Evolutionary conservation across 2,797 vertebrate genomes (phyloP).

Genomic region (Smutsia temminckii): DNA sequence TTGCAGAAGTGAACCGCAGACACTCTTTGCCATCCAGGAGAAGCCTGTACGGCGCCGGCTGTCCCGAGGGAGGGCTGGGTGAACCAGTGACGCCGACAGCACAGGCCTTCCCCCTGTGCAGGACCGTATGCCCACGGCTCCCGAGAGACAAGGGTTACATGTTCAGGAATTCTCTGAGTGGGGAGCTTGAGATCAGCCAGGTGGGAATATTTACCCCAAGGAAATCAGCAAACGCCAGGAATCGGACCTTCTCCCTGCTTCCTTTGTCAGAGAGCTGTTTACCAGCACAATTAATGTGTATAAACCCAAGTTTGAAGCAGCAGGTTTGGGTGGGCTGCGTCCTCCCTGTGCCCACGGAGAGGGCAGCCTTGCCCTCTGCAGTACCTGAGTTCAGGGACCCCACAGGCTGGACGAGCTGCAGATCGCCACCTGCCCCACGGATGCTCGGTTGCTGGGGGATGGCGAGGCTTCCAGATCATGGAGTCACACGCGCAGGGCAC

Average conservation of each 20-base stretch:
- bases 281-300: background rate
- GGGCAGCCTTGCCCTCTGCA: no score
- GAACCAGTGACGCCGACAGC: background rate
- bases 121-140: rapidly evolving
- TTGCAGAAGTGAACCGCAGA: background rate
- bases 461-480: background rate
- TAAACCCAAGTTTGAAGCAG: background rate
- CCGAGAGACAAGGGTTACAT: background rate
- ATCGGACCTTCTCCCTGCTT: background rate
- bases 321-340: background rate
- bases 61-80: background rate
- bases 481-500: background rate
- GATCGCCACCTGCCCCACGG: background rate
- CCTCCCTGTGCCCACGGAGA: background rate
- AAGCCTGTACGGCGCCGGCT: background rate
- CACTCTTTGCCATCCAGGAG: background rate
- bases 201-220: background rate
- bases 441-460: background rate
- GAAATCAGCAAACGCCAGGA: no score
- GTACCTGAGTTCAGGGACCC: no score
- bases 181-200: background rate
- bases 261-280: background rate
- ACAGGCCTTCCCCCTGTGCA: background rate
- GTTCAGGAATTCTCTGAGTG: background rate
- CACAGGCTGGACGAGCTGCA: no score